Evolutionary conservation across 2,113 vertebrate genomes (phyloP).

Genomic region (Oreochromis tanganicae): DNA sequence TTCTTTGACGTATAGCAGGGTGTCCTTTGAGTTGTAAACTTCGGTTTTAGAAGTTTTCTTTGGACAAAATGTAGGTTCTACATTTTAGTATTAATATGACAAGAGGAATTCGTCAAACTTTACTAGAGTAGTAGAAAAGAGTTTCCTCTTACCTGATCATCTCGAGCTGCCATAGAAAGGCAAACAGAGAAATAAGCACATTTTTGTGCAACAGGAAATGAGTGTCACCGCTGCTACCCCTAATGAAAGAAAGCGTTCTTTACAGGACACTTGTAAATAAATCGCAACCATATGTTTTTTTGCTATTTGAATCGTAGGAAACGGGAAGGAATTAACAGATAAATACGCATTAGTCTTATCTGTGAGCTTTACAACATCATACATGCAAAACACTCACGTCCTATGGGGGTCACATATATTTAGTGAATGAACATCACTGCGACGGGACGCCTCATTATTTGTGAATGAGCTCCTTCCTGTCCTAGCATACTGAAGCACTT

Average conservation of each 20-base stretch:
- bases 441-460: slow-evolving; percentile 63
- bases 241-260: not conserved
- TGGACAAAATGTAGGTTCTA: not conserved
- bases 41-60: not conserved
- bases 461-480: slow-evolving; percentile 69
- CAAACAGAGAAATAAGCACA: not conserved
- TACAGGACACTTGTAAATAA: not conserved
- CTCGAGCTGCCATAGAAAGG: not conserved
- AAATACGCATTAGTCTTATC: slow-evolving; percentile 14
- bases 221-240: not conserved
- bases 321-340: slow-evolving; percentile 5
- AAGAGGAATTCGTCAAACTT: not conserved
- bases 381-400: slow-evolving; percentile 3
- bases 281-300: not conserved
- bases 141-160: not conserved
- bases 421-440: slow-evolving; percentile 60
- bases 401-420: slow-evolving; percentile 36
- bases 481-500: slow-evolving; percentile 65
- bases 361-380: not conserved
- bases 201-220: not conserved
- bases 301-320: not conserved
- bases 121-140: not conserved
- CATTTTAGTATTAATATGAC: not conserved
- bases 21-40: not conserved
- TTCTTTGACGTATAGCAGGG: not conserved